Conservation (phyloP, 2,888 invertebrate genomes). For the Drosophila lutescens region DNA sequence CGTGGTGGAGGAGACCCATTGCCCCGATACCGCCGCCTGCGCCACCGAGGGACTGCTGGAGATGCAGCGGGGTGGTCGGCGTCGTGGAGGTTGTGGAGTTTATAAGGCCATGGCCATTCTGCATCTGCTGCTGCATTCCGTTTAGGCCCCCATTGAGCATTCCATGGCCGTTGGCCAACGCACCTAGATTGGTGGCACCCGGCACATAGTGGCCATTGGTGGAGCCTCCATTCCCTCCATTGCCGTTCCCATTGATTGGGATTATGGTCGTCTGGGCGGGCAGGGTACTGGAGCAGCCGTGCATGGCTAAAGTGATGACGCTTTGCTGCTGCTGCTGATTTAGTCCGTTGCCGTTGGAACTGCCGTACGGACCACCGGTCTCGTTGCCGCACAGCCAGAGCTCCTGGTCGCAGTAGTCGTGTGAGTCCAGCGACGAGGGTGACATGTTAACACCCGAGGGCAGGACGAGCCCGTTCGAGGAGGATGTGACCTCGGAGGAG, state of each 20-base stretch:
- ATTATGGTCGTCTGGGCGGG: conserved; percentile 86
- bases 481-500: conserved; percentile 91
- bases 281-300: conserved; percentile 85
- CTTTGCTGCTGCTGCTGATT: conserved; percentile 84
- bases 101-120: conserved; percentile 68
- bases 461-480: conserved; percentile 87
- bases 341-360: conserved; percentile 48
- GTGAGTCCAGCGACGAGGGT: conserved; percentile 89
- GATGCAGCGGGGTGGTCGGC: conserved; percentile 40
- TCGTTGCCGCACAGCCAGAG: conserved; percentile 90
- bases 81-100: conserved; percentile 67
- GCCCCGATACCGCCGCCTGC: conserved; percentile 29
- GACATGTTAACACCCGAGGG: conserved; percentile 90
- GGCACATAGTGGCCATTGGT: conserved; percentile 59
- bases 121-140: conserved; percentile 49
- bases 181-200: conserved; percentile 64
- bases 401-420: conserved; percentile 91
- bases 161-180: conserved; percentile 59
- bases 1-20: conserved; percentile 58
- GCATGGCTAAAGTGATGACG: conserved; percentile 83
- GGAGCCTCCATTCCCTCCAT: conserved; percentile 35
- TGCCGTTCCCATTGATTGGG: conserved; percentile 80
- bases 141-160: conserved; percentile 58
- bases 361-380: conserved; percentile 63
- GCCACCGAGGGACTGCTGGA: conserved; percentile 69